Percentiles rank a stretch among this genome's conserved stretches.
These are phyloP conservation scores for Solenopsis invicta DNA, from an alignment of 1,140 invertebrate genomes.

Conservation along the genomic window DNA sequence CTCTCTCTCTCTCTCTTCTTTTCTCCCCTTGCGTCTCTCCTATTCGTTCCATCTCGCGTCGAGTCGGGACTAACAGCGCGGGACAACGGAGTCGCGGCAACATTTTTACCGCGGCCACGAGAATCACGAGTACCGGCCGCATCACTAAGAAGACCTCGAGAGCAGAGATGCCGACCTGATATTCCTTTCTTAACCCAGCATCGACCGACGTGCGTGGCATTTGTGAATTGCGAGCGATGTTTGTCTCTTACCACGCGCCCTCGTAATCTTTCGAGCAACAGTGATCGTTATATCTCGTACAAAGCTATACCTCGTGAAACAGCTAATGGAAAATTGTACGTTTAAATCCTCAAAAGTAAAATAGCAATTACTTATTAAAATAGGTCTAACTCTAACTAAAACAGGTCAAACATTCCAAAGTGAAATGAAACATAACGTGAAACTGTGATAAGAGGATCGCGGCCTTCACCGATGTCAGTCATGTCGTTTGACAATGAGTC, in stretches of 20 bases:
- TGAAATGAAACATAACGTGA: slow-evolving; percentile 1
- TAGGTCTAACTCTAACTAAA: neutral
- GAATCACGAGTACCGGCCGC: slow-evolving; percentile 67
- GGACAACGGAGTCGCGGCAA: slow-evolving; percentile 59
- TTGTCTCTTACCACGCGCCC: neutral
- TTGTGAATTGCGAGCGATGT: slow-evolving; percentile 69
- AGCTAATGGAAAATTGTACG: neutral
- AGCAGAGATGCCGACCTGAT: slow-evolving; percentile 72
- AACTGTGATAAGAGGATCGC: slow-evolving; percentile 7
- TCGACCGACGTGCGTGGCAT: slow-evolving; percentile 66
- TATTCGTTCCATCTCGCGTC: slow-evolving; percentile 12
- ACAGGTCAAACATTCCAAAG: neutral
- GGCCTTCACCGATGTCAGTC: slow-evolving; percentile 25
- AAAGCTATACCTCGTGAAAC: neutral
- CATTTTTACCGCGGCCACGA: slow-evolving; percentile 69
- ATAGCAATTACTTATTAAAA: too few species aligned
- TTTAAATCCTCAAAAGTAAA: neutral
- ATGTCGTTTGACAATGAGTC: slow-evolving; percentile 66
- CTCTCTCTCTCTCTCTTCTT: neutral
- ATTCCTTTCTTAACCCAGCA: slow-evolving; percentile 61
- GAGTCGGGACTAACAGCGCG: slow-evolving; percentile 58
- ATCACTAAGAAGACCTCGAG: slow-evolving; percentile 56
- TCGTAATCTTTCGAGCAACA: neutral
- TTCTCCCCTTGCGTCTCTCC: neutral
- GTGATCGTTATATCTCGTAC: neutral